Conservation (phyloP, 2,797 vertebrate species). For the Centropyge bicolor region DNA sequence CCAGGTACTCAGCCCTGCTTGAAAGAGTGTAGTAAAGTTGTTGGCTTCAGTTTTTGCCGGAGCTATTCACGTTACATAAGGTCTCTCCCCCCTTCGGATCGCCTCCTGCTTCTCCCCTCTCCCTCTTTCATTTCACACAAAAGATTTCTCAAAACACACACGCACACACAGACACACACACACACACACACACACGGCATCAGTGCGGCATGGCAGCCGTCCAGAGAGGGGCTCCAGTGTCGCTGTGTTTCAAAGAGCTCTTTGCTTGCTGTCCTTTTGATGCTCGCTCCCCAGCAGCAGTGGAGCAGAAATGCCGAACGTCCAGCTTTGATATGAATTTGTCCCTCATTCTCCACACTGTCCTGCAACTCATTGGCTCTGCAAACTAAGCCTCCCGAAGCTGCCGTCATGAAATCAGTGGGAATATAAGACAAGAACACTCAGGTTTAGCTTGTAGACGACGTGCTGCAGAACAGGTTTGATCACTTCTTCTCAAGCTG, state of each 20-base stretch:
- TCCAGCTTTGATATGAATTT: constrained; percentile 77
- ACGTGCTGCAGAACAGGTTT: constrained; percentile 18
- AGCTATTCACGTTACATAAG: constrained; percentile 80
- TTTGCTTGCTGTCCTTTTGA: constrained; percentile 78
- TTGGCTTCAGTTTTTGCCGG: constrained; percentile 67
- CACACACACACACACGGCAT: constrained; percentile 27
- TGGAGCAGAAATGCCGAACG: constrained; percentile 62
- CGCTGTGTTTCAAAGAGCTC: constrained; percentile 76
- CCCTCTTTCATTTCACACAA: constrained; percentile 70
- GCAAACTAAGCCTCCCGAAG: background rate
- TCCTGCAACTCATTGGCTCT: background rate
- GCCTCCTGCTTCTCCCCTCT: constrained; percentile 6
- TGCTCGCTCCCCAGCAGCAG: constrained; percentile 67
- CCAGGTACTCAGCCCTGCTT: constrained; percentile 49
- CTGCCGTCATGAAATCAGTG: background rate
- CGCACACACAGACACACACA: constrained; percentile 33
- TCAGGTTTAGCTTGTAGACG: background rate
- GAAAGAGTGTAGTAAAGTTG: constrained; percentile 68
- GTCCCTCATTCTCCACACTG: constrained; percentile 68
- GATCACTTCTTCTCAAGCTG: background rate
- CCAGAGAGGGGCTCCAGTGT: constrained; percentile 79
- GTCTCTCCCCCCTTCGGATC: background rate
- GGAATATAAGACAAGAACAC: background rate
- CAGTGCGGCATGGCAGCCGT: constrained; percentile 70
- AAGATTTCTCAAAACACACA: constrained; percentile 70